Conservation (phyloP, 2,888 invertebrate species). For the Cantharis nigra region DNA sequence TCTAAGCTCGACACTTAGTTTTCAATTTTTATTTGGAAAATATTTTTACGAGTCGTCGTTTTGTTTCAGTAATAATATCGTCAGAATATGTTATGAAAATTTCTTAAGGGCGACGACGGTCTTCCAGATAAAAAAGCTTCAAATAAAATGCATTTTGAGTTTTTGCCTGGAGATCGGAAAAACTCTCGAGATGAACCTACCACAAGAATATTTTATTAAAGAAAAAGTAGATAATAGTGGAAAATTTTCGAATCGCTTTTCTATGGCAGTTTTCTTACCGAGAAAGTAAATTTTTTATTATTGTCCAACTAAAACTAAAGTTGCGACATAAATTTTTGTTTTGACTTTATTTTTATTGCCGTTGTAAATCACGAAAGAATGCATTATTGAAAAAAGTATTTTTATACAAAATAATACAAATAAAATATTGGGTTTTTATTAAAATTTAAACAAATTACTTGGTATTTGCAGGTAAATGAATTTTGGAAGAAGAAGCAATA, state of each 20-base stretch:
- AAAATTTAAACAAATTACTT: background rate
- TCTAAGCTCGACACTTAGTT: background rate
- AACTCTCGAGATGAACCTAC: background rate
- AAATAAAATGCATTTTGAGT: background rate
- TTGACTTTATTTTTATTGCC: background rate
- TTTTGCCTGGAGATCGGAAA: background rate
- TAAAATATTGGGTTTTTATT: background rate
- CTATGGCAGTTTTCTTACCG: background rate
- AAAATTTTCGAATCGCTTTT: background rate
- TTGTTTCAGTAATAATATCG: background rate
- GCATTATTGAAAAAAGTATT: background rate
- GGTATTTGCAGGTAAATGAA: background rate
- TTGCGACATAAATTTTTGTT: background rate
- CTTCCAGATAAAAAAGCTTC: background rate
- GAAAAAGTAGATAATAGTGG: background rate
- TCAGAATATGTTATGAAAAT: background rate
- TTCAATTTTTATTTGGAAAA: too few relatives aligned
- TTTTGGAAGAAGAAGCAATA: background rate
- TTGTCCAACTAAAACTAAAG: background rate
- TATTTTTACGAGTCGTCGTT: too few relatives aligned
- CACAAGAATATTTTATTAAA: background rate
- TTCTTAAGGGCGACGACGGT: background rate
- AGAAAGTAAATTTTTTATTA: background rate
- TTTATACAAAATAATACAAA: background rate
- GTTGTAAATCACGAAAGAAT: background rate